phyloP scores from a whole-genome alignment of 2,888 invertebrate genomes.

The Hyppa rectilinea region DNA sequence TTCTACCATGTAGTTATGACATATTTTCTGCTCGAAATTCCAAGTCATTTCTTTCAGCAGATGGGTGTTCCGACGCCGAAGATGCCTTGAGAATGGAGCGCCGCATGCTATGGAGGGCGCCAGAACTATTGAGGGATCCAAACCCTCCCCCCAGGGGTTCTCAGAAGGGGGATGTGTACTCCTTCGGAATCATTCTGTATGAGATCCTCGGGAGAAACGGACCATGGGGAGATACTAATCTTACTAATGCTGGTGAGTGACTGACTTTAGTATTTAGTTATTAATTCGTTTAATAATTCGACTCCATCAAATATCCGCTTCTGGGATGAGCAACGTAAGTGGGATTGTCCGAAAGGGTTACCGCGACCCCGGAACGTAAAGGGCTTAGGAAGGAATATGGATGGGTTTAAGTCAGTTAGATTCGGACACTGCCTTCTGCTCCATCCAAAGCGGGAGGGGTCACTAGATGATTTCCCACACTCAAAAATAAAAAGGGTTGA shows the following conservation, averaged over 20 bases:
- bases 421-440: too few relatives aligned
- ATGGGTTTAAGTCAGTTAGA: too few relatives aligned
- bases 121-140: slow-evolving; percentile 93
- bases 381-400: too few relatives aligned
- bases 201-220: slow-evolving; percentile 95
- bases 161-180: slow-evolving; percentile 96
- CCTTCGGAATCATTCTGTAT: slow-evolving; percentile 96
- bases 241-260: slow-evolving; percentile 91
- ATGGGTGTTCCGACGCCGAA: slow-evolving; percentile 92
- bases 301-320: too few relatives aligned
- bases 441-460: too few relatives aligned
- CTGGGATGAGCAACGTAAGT: too few relatives aligned
- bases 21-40: not conserved
- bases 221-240: slow-evolving; percentile 94
- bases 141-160: slow-evolving; percentile 92
- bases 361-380: too few relatives aligned
- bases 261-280: not conserved
- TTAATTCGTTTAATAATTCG: not conserved
- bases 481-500: too few relatives aligned
- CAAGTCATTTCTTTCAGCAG: slow-evolving; percentile 61
- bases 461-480: too few relatives aligned
- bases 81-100: slow-evolving; percentile 85
- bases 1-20: not conserved
- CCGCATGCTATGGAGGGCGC: slow-evolving; percentile 93
- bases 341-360: too few relatives aligned